phyloP scores from a whole-genome alignment of 1,140 invertebrate species.

The Adoxophyes honmai region DNA sequence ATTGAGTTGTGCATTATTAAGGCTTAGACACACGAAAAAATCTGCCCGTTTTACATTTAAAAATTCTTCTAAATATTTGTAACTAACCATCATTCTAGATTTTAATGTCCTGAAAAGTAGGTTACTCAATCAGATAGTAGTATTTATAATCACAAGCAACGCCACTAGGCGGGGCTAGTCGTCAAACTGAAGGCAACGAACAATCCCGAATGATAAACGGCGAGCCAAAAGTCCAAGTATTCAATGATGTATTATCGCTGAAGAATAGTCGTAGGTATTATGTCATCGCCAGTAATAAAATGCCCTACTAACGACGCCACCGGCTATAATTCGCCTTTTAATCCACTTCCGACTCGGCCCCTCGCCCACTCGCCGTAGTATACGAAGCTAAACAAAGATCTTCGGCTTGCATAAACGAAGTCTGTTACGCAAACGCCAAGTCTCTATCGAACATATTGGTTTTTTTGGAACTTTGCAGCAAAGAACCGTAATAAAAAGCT shows the following conservation, averaged over 20 bases:
- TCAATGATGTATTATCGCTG: slow-evolving; percentile 7
- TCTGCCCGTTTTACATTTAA: too few species aligned
- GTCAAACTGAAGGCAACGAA: slow-evolving; percentile 1
- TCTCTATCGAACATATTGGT: background rate
- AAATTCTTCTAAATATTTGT: too few species aligned
- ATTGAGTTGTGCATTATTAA: too few species aligned
- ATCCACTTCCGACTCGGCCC: slow-evolving; percentile 32
- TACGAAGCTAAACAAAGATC: slow-evolving; percentile 36
- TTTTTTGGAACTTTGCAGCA: background rate
- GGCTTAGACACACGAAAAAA: too few species aligned
- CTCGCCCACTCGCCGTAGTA: slow-evolving; percentile 34
- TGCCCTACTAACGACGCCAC: slow-evolving; percentile 21
- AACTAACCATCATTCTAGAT: too few species aligned
- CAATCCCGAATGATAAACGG: background rate
- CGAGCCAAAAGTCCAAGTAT: slow-evolving; percentile 2
- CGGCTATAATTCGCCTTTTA: slow-evolving; percentile 20
- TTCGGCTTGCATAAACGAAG: slow-evolving; percentile 20
- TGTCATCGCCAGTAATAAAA: slow-evolving; percentile 16
- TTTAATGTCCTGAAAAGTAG: too few species aligned
- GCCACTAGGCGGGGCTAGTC: background rate
- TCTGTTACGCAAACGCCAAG: slow-evolving; percentile 15
- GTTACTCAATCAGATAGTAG: too few species aligned
- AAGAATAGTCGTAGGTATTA: slow-evolving; percentile 1
- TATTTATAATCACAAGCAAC: background rate
- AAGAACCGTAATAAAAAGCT: background rate